Percentiles rank a stretch among this genome's conserved stretches.
These are phyloP conservation scores for Atherinomorus stipes DNA, from an alignment of 2,113 vertebrate genomes.

Conservation along the genomic window DNA sequence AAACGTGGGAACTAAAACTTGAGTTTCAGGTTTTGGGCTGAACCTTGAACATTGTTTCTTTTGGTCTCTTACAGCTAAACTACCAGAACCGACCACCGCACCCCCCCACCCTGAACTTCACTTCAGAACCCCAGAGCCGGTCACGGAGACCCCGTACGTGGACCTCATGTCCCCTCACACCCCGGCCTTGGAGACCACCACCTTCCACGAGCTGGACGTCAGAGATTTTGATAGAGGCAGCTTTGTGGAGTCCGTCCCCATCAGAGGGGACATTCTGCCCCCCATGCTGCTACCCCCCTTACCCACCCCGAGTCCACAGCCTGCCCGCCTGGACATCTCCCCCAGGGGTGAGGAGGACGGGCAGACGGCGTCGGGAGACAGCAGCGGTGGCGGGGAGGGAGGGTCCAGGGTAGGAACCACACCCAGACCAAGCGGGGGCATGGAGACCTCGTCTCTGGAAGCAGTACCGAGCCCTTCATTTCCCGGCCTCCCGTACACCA, in stretches of 20 bases:
- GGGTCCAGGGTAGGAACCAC: neutral
- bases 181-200: neutral
- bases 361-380: conserved; percentile 1
- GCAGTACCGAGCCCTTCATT: neutral
- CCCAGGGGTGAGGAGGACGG: neutral
- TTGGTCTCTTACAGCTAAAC: conserved; percentile 46
- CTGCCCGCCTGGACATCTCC: conserved; percentile 50
- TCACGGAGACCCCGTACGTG: conserved; percentile 16
- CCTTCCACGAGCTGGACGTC: neutral
- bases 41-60: no score
- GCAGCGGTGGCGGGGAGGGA: conserved; percentile 32
- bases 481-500: neutral
- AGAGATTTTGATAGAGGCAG: rapidly evolving
- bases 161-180: neutral
- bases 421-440: neutral
- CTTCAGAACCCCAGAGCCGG: neutral
- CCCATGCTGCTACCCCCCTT: conserved; percentile 43
- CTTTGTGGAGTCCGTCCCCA: conserved; percentile 40
- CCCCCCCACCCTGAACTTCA: conserved; percentile 26
- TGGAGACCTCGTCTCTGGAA: neutral
- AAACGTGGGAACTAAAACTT: no score
- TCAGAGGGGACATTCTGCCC: neutral
- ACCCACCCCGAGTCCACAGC: conserved; percentile 9
- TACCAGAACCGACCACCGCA: conserved; percentile 35
- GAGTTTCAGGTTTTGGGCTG: no score